Evolutionary conservation across 2,797 vertebrate genomes (phyloP).

Genomic region (Babyrousa celebensis): DNA sequence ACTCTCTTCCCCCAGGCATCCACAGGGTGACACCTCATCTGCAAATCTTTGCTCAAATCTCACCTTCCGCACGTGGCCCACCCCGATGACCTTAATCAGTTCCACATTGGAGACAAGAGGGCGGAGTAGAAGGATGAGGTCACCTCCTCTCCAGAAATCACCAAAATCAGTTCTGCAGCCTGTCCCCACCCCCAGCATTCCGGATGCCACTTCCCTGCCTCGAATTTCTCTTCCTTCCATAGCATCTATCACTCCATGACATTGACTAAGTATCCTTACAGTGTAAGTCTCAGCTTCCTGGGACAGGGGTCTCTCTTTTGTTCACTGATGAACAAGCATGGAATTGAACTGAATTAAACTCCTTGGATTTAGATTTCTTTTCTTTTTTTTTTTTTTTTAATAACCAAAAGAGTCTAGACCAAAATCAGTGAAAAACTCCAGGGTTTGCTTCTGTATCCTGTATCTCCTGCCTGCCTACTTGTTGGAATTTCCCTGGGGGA

Average conservation of each 20-base stretch:
- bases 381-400: not conserved
- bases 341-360: not conserved
- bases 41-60: not conserved
- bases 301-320: not conserved
- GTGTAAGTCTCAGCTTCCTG: not conserved
- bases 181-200: not conserved
- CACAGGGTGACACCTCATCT: not conserved
- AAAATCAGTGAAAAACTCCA: not conserved
- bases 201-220: not conserved
- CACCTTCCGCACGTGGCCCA: too few relatives aligned
- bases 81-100: rapidly evolving
- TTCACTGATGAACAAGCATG: not conserved
- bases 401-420: not conserved
- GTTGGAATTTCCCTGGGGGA: not conserved
- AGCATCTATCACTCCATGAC: not conserved
- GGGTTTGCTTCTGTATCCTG: not conserved
- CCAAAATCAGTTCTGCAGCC: not conserved
- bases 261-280: not conserved
- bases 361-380: not conserved
- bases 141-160: too few relatives aligned
- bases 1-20: not conserved
- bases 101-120: not conserved
- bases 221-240: not conserved
- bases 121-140: too few relatives aligned
- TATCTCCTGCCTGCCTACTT: not conserved